Evolutionary conservation across 2,888 invertebrate species (phyloP).

Genomic region (Ormyrus pomaceus): DNA sequence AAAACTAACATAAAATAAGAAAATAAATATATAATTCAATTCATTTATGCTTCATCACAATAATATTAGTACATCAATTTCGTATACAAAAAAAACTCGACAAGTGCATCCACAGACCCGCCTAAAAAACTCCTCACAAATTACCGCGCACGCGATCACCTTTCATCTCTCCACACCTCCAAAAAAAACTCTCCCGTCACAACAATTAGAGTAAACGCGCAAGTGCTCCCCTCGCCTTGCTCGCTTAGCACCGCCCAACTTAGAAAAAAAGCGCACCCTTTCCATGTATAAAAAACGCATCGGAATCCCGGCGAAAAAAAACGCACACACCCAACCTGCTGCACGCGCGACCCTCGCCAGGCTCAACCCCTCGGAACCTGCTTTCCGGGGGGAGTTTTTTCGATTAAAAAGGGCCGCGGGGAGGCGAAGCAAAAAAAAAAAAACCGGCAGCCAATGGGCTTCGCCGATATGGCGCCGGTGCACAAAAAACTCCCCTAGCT

Average conservation of each 20-base stretch:
- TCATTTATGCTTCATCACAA: no score
- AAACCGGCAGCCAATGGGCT: conserved; percentile 22
- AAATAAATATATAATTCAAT: no score
- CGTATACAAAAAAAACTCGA: no score
- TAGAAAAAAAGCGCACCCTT: conserved; percentile 12
- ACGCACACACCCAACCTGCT: conserved; percentile 27
- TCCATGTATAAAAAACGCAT: not conserved
- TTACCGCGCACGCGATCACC: no score
- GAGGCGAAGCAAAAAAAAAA: not conserved
- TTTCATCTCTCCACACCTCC: no score
- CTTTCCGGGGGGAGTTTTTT: conserved; percentile 41
- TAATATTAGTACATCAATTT: no score
- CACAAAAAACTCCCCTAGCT: conserved; percentile 41
- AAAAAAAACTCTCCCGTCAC: conserved; percentile 9
- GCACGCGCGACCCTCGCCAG: conserved; percentile 1
- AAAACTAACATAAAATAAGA: no score
- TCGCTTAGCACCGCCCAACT: not conserved
- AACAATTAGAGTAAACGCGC: not conserved
- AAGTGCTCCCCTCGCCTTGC: not conserved
- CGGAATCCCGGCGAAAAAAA: conserved; percentile 9
- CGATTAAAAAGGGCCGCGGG: conserved; percentile 28
- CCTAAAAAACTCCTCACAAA: no score
- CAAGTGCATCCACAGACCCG: no score
- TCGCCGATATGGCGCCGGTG: conserved; percentile 7
- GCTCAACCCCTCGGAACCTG: conserved; percentile 8